Evolutionary conservation across 1,140 invertebrate species (phyloP).

Genomic region (Ooceraea biroi): DNA sequence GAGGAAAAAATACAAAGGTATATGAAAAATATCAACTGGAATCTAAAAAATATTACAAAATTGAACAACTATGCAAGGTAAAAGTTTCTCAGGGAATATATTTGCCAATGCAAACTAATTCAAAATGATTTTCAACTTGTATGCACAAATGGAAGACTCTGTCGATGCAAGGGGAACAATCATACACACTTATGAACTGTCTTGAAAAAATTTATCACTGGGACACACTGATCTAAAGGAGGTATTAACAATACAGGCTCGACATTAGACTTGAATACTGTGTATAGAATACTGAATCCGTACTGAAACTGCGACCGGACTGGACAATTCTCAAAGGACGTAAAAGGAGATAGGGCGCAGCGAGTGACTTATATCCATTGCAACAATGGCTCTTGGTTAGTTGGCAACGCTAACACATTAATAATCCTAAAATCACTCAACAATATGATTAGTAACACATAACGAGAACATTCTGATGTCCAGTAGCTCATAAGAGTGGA

Average conservation of each 20-base stretch:
- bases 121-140: conserved; percentile 5
- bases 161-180: conserved; percentile 12
- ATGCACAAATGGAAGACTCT: conserved; percentile 8
- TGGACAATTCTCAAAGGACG: conserved; percentile 54
- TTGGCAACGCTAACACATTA: conserved; percentile 85
- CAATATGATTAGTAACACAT: conserved; percentile 84
- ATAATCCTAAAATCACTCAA: conserved; percentile 85
- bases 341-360: conserved; percentile 80
- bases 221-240: neutral
- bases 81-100: conserved; percentile 4
- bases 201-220: conserved; percentile 2
- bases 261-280: conserved; percentile 14
- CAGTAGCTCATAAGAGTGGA: conserved; percentile 40
- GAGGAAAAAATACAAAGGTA: conserved; percentile 1
- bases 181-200: conserved; percentile 5
- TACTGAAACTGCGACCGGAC: conserved; percentile 4
- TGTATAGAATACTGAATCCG: neutral
- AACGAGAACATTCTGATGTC: conserved; percentile 74
- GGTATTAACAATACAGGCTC: conserved; percentile 11
- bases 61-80: neutral
- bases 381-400: conserved; percentile 84
- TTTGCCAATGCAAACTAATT: conserved; percentile 25
- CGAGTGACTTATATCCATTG: conserved; percentile 84
- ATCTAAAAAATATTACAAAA: conserved; percentile 15
- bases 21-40: neutral